Base-by-base conservation (phyloP, 2,888 invertebrate species). In the Harpalus rubripes region DNA sequence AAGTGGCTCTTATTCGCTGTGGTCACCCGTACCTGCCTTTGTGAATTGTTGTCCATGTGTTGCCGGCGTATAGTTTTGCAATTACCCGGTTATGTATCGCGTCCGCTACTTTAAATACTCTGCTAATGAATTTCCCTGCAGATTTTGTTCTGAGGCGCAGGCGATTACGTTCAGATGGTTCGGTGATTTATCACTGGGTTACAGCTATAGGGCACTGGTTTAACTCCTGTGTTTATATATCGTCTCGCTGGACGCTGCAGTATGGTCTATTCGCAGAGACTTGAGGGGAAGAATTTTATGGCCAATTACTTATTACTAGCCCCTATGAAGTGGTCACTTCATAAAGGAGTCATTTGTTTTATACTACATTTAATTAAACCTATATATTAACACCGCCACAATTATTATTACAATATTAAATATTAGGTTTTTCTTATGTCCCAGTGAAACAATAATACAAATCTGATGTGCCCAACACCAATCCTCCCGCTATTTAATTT, bases 1-100 rank as follows among this genome's bases (percentile, higher is more conserved):
- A 26, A 41, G 41, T 72, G 41, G 16, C 44, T 72, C 72, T 72
- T 44, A 63, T 74, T 39, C 52, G 83, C 16, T 83, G 61, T 44
- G 32, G 74, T 74, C 0, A 15, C 16, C 74, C 1, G 32, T 32
- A 12, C 39, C 72, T 16, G 72, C 72, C 1, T 56, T 22, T 76
- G 83, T 84, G 78, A 84, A 84, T 78, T 84, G 84, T 84, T 56
- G 84, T 65, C 90, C 91, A 91, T 90, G 91, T 91, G 91, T 90
- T 90, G 91, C 90, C 90, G 90, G 90, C 89, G 90, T 89, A 91
- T 91, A 91, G 91, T 91, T 91, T 91, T 89, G 91, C 90, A 91
- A 91, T 91, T 91, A 91, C 90, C 90, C 89, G 87, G 87, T 86
- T 84, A 84, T 84, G 85, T 85, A 65, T 78, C 63, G 84, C 63